Conservation (phyloP, 2,113 vertebrate species). For the Hucho hucho region DNA sequence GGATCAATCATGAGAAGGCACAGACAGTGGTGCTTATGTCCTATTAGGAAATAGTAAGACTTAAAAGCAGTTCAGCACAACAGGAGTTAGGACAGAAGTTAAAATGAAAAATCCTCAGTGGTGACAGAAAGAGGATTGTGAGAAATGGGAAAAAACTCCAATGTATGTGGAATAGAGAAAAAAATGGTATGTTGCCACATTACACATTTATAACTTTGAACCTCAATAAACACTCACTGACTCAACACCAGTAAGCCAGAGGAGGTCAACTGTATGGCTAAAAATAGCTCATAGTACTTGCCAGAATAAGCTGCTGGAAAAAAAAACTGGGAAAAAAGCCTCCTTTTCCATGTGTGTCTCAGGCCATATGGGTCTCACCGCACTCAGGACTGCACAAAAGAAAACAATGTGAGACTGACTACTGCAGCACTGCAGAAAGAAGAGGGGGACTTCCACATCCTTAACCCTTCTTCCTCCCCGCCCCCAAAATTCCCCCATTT, state of each 20-base stretch:
- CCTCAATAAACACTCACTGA: conserved; percentile 46
- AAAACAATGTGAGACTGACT: conserved; percentile 34
- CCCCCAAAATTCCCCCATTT: conserved; percentile 66
- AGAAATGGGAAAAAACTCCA: not conserved
- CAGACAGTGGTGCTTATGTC: no score
- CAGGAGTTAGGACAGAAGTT: not conserved
- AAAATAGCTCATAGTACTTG: conserved; percentile 60
- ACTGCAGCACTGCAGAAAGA: conserved; percentile 21
- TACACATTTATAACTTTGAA: conserved; percentile 7
- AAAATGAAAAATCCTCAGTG: not conserved
- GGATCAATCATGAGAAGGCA: no score
- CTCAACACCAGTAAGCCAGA: conserved; percentile 38
- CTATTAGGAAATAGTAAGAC: not conserved
- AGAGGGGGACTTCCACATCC: conserved; percentile 44
- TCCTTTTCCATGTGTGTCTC: conserved; percentile 27
- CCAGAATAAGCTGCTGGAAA: conserved; percentile 51
- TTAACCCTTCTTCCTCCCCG: conserved; percentile 44
- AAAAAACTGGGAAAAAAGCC: conserved; percentile 33
- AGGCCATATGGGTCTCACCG: conserved; percentile 30
- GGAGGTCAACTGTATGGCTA: conserved; percentile 53
- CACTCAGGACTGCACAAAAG: conserved; percentile 36
- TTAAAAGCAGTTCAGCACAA: not conserved
- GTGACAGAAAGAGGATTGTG: not conserved
- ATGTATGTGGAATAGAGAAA: not conserved
- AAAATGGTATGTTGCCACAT: not conserved